A percentile compares a stretch with the other conserved stretches of the same genome.
Evolutionary conservation across 2,797 vertebrate species (phyloP).

Genomic region (Malurus leucopterus): DNA sequence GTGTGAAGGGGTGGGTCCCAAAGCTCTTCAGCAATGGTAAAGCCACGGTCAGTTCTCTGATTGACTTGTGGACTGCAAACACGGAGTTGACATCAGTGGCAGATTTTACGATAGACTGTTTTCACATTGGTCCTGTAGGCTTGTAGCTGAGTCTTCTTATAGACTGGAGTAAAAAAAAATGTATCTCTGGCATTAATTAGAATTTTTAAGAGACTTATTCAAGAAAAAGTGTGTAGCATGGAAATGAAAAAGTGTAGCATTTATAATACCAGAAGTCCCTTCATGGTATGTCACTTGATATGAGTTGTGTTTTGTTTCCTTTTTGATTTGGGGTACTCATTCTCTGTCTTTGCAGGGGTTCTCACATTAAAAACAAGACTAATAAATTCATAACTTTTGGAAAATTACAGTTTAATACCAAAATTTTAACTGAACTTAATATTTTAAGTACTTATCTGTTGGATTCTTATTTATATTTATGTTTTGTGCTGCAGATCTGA

Average conservation of each 20-base stretch:
- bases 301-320: neutral
- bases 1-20: rapidly evolving
- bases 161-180: neutral
- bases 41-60: rapidly evolving
- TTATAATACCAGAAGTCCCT: neutral
- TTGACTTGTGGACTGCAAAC: too few species aligned
- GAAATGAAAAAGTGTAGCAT: neutral
- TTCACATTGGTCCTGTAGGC: neutral
- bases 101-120: neutral
- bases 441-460: neutral
- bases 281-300: neutral
- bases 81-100: rapidly evolving
- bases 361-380: rapidly evolving
- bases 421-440: neutral
- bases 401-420: neutral
- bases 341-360: neutral
- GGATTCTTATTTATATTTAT: neutral
- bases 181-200: neutral
- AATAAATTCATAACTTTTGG: neutral
- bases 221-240: neutral
- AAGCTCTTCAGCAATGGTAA: neutral
- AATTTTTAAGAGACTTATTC: neutral
- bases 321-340: neutral
- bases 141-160: neutral
- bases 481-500: neutral